A percentile compares a stretch with the other conserved stretches of the same genome.
Conservation (phyloP, 1,140 invertebrate genomes). For the Drosophila repletoides region DNA sequence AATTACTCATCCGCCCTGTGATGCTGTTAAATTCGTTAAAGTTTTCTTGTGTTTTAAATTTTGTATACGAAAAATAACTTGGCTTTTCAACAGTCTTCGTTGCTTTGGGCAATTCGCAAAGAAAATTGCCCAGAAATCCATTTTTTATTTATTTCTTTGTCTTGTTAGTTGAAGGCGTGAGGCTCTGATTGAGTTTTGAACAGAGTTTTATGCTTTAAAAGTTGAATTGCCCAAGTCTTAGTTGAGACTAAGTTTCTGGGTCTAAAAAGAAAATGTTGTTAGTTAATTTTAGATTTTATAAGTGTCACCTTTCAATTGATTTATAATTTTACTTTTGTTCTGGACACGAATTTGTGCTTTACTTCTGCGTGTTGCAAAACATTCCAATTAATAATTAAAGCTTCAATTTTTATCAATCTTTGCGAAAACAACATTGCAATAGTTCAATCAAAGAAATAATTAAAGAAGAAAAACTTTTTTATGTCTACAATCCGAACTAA, state of each 20-base stretch:
- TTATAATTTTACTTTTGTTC: too few relatives aligned
- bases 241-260: background rate
- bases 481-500: too few relatives aligned
- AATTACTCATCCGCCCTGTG: background rate
- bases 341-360: too few relatives aligned
- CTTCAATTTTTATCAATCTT: too few relatives aligned
- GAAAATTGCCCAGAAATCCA: too few relatives aligned
- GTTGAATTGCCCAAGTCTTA: slow-evolving; percentile 1
- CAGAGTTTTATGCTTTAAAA: background rate
- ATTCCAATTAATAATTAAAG: too few relatives aligned
- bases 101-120: slow-evolving; percentile 8
- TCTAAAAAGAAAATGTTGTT: background rate
- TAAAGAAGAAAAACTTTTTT: too few relatives aligned
- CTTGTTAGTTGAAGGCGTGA: background rate
- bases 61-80: slow-evolving; percentile 29
- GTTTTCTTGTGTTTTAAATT: slow-evolving; percentile 22
- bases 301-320: too few relatives aligned
- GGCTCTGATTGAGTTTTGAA: slow-evolving; percentile 17
- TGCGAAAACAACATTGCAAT: too few relatives aligned
- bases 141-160: slow-evolving; percentile 6
- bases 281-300: too few relatives aligned
- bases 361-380: too few relatives aligned
- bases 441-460: too few relatives aligned
- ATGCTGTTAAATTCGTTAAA: background rate
- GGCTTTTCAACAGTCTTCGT: slow-evolving; percentile 7